A percentile compares a stretch with the other conserved stretches of the same genome.
phyloP scores from a whole-genome alignment of 1,140 invertebrate genomes.

The Mamestra configurata region DNA sequence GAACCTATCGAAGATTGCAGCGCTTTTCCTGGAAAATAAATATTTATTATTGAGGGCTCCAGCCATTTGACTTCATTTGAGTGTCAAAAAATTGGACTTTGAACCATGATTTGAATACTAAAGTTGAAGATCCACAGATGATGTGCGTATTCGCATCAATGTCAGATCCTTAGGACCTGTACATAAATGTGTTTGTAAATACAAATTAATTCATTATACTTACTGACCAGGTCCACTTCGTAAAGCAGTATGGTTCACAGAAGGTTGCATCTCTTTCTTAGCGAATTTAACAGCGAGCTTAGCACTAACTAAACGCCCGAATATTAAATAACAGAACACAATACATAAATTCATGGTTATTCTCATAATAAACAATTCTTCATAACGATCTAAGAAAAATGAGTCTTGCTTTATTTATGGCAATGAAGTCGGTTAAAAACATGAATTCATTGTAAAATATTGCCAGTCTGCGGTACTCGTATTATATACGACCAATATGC shows the following conservation, averaged over 20 bases:
- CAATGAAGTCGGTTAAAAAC: conserved; percentile 40
- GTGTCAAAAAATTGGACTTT: too few species aligned
- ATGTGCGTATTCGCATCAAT: too few species aligned
- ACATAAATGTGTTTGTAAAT: too few species aligned
- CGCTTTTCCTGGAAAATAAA: not conserved
- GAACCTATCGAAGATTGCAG: not conserved
- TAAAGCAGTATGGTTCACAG: conserved; percentile 57
- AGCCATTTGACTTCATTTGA: too few species aligned
- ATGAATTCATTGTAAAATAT: conserved; percentile 59
- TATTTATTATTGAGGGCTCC: not conserved
- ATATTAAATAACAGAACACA: conserved; percentile 51
- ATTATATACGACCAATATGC: conserved; percentile 59
- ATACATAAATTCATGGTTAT: conserved; percentile 49
- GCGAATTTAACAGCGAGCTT: conserved; percentile 54
- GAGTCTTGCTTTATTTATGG: conserved; percentile 51
- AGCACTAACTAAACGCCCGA: conserved; percentile 34
- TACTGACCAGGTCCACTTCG: conserved; percentile 61
- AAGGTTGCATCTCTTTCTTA: conserved; percentile 61
- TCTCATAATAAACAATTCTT: conserved; percentile 54
- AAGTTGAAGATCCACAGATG: too few species aligned
- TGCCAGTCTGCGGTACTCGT: conserved; percentile 50
- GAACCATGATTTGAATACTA: too few species aligned
- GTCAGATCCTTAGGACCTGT: too few species aligned
- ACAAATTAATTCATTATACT: conserved; percentile 47
- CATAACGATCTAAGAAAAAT: conserved; percentile 53